phyloP scores from a whole-genome alignment of 64 coral and sea anemone genomes.

The Astreopora myriophthalma region DNA sequence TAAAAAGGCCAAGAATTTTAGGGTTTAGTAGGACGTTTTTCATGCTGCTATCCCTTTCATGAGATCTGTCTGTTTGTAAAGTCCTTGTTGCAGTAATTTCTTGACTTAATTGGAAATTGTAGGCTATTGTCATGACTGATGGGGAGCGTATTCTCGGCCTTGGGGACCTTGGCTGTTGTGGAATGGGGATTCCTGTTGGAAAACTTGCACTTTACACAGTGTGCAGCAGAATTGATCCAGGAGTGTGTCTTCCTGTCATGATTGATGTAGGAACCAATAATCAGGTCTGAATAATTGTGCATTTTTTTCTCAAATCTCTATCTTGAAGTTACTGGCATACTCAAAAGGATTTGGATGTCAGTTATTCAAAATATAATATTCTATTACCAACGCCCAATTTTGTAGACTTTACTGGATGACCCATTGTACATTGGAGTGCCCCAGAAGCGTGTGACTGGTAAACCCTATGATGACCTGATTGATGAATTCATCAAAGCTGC shows the following conservation, averaged over 20 bases:
- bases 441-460: constrained; percentile 60
- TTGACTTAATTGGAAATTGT: not conserved
- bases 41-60: no score
- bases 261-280: constrained; percentile 98
- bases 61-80: no score
- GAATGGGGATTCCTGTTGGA: constrained; percentile 98
- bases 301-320: no score
- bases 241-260: constrained; percentile 80
- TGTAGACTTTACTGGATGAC: constrained; percentile 84
- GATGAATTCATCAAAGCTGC: constrained; percentile 89
- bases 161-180: constrained; percentile 91
- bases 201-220: constrained; percentile 92
- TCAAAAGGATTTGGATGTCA: not conserved
- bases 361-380: not conserved
- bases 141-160: constrained; percentile 96
- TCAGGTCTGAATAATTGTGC: constrained; percentile 46
- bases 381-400: not conserved
- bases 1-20: no score
- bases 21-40: no score
- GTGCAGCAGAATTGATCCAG: constrained; percentile 83
- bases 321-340: not conserved
- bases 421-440: constrained; percentile 93
- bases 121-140: constrained; percentile 98
- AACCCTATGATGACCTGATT: constrained; percentile 87
- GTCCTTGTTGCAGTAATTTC: not conserved